phyloP scores from a whole-genome alignment of 2,888 invertebrate genomes.

The Acleris sparsana region DNA sequence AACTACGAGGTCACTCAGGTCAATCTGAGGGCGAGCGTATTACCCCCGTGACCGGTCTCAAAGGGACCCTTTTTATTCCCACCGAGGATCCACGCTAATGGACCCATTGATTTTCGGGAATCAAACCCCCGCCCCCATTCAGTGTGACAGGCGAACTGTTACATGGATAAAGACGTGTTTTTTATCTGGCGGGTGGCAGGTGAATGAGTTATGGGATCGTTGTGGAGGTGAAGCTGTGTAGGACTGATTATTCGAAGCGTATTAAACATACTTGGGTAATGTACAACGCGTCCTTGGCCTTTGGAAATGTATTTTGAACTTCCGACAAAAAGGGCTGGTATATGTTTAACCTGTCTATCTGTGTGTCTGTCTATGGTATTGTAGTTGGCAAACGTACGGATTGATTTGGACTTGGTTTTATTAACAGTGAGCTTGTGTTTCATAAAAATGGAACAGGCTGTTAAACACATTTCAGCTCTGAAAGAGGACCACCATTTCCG shows the following conservation, averaged over 20 bases:
- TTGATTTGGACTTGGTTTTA: no score
- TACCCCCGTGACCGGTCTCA: constrained; percentile 70
- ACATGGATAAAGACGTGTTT: constrained; percentile 31
- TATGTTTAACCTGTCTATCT: no score
- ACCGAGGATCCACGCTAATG: constrained; percentile 66
- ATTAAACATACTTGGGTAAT: no score
- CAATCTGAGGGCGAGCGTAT: constrained; percentile 69
- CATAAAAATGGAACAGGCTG: no score
- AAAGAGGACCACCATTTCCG: no score
- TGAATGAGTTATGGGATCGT: constrained; percentile 21
- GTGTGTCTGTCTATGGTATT: no score
- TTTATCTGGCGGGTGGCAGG: constrained; percentile 24
- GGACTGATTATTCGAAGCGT: not conserved
- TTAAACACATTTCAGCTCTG: no score
- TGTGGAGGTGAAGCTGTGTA: not conserved
- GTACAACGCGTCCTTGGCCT: no score
- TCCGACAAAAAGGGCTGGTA: no score
- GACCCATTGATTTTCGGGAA: constrained; percentile 70
- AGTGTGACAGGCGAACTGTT: constrained; percentile 49
- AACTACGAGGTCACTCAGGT: constrained; percentile 56
- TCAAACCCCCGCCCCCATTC: constrained; percentile 57
- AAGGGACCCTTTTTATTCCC: constrained; percentile 56
- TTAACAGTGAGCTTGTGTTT: no score
- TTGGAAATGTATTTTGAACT: no score
- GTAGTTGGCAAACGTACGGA: no score